Evolutionary conservation across 2,797 vertebrate genomes (phyloP), one percentile per base, ranked within the genome.

Genomic region (Hydrocynus forskahlii): DNA sequence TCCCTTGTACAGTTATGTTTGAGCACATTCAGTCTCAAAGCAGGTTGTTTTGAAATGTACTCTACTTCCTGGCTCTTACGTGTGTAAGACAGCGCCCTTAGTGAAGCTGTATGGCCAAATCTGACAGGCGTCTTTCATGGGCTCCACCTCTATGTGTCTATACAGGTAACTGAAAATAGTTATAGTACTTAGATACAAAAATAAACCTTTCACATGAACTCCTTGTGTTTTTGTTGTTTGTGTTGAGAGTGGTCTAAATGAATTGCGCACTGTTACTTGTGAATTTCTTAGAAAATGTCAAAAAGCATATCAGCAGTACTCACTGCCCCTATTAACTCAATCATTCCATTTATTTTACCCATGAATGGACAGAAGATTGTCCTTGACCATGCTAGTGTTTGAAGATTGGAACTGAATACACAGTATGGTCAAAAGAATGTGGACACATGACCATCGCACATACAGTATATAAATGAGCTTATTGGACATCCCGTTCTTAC

Each of bases 1-100:
- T 29, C 70, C 50, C 52, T 72, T 72, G 70, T 72, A 55, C 17
- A 29, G 50, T 54, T 52, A 71, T 72, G 70, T 72, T 79, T 79
- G 66, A 79, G 64, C 45, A 66, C 38, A 70, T 43, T 78, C 66
- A 59, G 40, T 60, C 55, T 7, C 54, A 38, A 17, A 5, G 25
- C 54, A 21, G 54, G 19, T n/a, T 59, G 52, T 60, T 54, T 69
- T 19, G 60, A 68, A 69, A 55, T 57, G 50, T 29, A 45, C 40
- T 78, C 60, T 60, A 29, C 25, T 69, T 60, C 64, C 40, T 78
- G 76, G 14, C 23, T 54, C 69, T 78, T 19, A 69, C 55, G 50
- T 69, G 52, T 43, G 21, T 25, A 55, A 74, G 55, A 57, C 52
- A 78, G 29, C 57, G 48, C 64, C 67, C 35, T 78, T 55, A 78